phyloP scores from a whole-genome alignment of 2,888 invertebrate species.

The Sinelater perroti region DNA sequence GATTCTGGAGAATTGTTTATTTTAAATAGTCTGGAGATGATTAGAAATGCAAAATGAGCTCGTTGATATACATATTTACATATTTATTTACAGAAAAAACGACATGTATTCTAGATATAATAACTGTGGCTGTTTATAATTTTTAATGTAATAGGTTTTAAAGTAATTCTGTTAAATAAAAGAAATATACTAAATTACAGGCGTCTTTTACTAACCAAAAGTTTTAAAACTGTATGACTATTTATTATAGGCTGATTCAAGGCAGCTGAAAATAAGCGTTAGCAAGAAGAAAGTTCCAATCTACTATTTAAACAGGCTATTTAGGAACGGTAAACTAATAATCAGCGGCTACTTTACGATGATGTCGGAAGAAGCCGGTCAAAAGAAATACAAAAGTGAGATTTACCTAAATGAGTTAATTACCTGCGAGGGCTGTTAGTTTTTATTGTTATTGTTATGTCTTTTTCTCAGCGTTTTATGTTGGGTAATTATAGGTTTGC shows the following conservation, averaged over 20 bases:
- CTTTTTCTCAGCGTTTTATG: constrained; percentile 36
- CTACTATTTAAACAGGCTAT: constrained; percentile 30
- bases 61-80: too few relatives aligned
- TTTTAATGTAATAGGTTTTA: constrained; percentile 37
- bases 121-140: constrained; percentile 38
- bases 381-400: constrained; percentile 31
- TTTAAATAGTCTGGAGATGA: too few relatives aligned
- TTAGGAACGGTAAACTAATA: constrained; percentile 30
- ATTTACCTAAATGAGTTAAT: constrained; percentile 35
- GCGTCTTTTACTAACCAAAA: too few relatives aligned
- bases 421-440: constrained; percentile 39
- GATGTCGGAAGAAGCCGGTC: constrained; percentile 37
- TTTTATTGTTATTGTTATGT: constrained; percentile 42
- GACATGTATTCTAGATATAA: constrained; percentile 29
- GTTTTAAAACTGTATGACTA: neutral
- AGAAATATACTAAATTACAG: constrained; percentile 9
- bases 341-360: constrained; percentile 35
- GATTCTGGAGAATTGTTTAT: too few relatives aligned
- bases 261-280: neutral
- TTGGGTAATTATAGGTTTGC: constrained; percentile 42
- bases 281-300: constrained; percentile 12
- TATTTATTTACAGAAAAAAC: too few relatives aligned
- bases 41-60: too few relatives aligned
- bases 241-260: constrained; percentile 1
- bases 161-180: constrained; percentile 36